A percentile compares a stretch with the other conserved stretches of the same genome.
Evolutionary conservation across 2,797 vertebrate genomes (phyloP).

Genomic region (Okamejei kenojei): DNA sequence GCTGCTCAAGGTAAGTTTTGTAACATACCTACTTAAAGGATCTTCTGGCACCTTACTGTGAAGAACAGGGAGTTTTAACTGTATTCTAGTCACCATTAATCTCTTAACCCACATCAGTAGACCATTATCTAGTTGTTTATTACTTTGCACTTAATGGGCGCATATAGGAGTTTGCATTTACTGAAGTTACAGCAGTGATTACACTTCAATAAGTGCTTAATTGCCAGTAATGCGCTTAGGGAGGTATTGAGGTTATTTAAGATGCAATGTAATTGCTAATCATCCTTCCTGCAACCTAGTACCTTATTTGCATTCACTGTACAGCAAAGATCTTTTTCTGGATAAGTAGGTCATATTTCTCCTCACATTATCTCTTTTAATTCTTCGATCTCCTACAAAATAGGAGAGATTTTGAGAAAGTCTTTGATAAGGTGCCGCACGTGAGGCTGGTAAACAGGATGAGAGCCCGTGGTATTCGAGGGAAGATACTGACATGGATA

Average conservation of each 20-base stretch:
- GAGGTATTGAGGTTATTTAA: not conserved
- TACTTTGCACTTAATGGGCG: not conserved
- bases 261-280: not conserved
- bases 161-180: not conserved
- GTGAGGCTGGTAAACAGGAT: too few relatives aligned
- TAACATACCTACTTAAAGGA: too few relatives aligned
- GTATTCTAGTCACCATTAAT: not conserved
- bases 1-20: too few relatives aligned
- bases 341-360: not conserved
- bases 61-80: too few relatives aligned
- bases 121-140: not conserved
- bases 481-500: too few relatives aligned
- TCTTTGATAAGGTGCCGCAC: too few relatives aligned
- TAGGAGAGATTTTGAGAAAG: not conserved
- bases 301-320: not conserved
- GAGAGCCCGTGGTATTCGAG: too few relatives aligned
- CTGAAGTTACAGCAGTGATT: not conserved
- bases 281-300: not conserved
- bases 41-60: not conserved
- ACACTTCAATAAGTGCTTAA: not conserved
- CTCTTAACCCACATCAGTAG: not conserved
- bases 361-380: not conserved
- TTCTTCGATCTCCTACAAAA: not conserved
- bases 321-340: not conserved
- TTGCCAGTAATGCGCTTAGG: not conserved